Percentiles rank a stretch among this genome's conserved stretches.
Evolutionary conservation across 2,113 vertebrate species (phyloP).

Genomic region (Otus sunia): DNA sequence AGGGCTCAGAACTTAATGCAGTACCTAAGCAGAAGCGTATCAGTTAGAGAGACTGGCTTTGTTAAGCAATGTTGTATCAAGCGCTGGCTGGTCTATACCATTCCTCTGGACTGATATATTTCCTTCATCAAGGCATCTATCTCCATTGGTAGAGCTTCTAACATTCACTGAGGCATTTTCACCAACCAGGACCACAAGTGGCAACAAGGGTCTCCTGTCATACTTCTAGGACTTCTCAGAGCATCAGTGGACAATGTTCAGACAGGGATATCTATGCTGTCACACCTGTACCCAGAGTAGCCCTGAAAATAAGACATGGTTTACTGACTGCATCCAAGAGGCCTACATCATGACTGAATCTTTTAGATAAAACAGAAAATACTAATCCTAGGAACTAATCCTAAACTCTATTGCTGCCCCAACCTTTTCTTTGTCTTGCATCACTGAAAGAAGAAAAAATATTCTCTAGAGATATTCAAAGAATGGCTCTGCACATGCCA

Average conservation of each 20-base stretch:
- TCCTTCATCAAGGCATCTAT: neutral
- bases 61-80: neutral
- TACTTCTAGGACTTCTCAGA: neutral
- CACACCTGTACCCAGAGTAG: neutral
- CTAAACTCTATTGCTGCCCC: neutral
- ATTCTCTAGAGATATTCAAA: neutral
- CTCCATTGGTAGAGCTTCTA: neutral
- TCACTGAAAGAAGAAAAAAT: neutral
- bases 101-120: neutral
- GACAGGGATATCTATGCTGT: neutral
- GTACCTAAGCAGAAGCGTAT: neutral
- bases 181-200: neutral
- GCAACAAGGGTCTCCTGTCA: neutral
- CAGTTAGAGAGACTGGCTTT: neutral
- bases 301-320: neutral
- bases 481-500: neutral
- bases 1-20: neutral
- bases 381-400: neutral
- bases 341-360: neutral
- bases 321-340: neutral
- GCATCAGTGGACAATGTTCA: neutral
- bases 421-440: neutral
- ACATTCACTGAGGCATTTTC: neutral
- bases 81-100: neutral
- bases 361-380: neutral